Evolutionary conservation across 2,797 vertebrate genomes (phyloP), one percentile per base, ranked within the genome.

Genomic region (Epinephelus coioides): DNA sequence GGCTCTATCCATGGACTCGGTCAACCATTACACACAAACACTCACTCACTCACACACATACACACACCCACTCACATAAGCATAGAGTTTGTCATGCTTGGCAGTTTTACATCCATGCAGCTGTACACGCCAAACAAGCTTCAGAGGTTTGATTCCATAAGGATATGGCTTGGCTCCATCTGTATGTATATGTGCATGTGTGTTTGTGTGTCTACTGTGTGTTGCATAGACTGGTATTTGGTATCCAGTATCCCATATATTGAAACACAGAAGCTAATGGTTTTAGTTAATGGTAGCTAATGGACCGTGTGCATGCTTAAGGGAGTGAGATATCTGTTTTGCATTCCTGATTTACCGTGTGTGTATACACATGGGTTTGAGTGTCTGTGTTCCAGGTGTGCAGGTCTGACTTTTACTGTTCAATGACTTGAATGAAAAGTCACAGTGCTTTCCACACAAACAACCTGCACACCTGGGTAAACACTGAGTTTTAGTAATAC

Each of bases 1-100:
- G 46, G 67, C 70, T 82, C 86, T 64, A 77, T 85, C 86, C 56
- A 72, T 64, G 71, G 55, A 79, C 79, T 76, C 55, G 3, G 73
- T 83, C 84, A 88, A 79, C 74, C 54, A 4, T 67, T 51, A 18
- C 76, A 46, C 65, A 78, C 65, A 83, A 30, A 66, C 38, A 69
- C 25, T 18, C 70, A 51, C 21, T 7, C 70, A 51, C 21, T 7
- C 57, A 64, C 5, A 64, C 49, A n/a, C 71, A 19, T 38, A 25
- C 34, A 82, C 49, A 54, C 51, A 47, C 66, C 50, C 68, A 66
- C 53, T 8, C 30, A 23, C 49, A 78, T 56, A 75, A 50, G 63
- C 50, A 66, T 17, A 43, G n/a, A 44, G 59, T 67, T 69, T 70
- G 62, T 49, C 57, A 53, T 79, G 43, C 43, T 63, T 77, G 40